phyloP scores from a whole-genome alignment of 2,797 vertebrate species.

The Rhabdophis nuchalis region DNA sequence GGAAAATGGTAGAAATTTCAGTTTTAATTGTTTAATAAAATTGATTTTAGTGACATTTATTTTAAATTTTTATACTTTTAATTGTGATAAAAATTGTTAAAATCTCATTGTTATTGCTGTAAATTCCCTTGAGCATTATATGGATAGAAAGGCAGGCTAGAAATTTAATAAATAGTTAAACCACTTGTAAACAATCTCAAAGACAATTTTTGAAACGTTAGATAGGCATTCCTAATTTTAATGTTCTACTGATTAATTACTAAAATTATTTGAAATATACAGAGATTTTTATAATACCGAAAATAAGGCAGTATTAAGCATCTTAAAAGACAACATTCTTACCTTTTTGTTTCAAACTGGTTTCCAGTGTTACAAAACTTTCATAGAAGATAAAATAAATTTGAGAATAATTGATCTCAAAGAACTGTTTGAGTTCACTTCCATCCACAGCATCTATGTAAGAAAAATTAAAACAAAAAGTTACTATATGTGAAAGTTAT shows the following conservation, averaged over 20 bases:
- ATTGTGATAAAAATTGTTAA: background rate
- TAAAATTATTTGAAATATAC: background rate
- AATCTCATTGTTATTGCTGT: background rate
- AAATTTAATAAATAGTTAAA: background rate
- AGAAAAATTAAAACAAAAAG: background rate
- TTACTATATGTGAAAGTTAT: slow-evolving; percentile 1
- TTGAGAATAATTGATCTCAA: slow-evolving; percentile 96
- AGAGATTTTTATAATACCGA: background rate
- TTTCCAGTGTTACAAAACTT: slow-evolving; percentile 99
- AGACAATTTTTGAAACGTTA: background rate
- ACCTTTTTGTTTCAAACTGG: slow-evolving; percentile 99
- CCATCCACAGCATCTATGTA: slow-evolving; percentile 88
- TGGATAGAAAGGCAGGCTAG: background rate
- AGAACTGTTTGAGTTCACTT: slow-evolving; percentile 93
- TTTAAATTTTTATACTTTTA: background rate
- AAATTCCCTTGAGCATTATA: background rate
- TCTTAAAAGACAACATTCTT: slow-evolving; percentile 24
- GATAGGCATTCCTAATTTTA: background rate
- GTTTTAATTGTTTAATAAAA: background rate
- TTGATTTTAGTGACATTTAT: background rate
- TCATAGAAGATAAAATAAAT: slow-evolving; percentile 99
- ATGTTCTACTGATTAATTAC: background rate
- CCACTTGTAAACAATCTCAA: background rate
- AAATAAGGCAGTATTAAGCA: background rate
- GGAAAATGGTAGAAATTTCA: background rate